Evolutionary conservation across 2,888 invertebrate species (phyloP).

Genomic region (Ectobius pallidus): DNA sequence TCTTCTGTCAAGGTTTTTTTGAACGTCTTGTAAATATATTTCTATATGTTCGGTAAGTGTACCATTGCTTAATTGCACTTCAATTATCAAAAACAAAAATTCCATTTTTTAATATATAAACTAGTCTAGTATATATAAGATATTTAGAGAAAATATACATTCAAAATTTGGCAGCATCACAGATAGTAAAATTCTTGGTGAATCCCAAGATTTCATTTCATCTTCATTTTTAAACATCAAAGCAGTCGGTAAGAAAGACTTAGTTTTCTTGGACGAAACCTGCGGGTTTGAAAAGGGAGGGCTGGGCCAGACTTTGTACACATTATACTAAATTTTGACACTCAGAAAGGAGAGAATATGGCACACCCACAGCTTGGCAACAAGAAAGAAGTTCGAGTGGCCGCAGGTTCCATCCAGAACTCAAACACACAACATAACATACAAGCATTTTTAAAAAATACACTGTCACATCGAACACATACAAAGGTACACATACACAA

Average conservation of each 20-base stretch:
- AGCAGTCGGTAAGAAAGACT: too few relatives aligned
- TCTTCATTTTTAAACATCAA: too few relatives aligned
- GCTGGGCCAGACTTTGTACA: too few relatives aligned
- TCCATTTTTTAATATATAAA: conserved; percentile 50
- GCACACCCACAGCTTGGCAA: conserved; percentile 23
- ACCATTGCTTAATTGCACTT: conserved; percentile 66
- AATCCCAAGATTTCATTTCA: conserved; percentile 42
- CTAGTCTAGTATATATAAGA: conserved; percentile 54
- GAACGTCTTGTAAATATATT: conserved; percentile 38
- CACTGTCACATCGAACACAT: conserved; percentile 33
- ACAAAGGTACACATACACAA: conserved; percentile 27
- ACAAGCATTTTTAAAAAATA: conserved; percentile 36
- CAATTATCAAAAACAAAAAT: conserved; percentile 59
- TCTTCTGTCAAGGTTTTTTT: conserved; percentile 16
- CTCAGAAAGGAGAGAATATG: not conserved
- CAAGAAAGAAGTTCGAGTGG: not conserved
- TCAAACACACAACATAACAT: conserved; percentile 36
- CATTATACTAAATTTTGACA: not conserved
- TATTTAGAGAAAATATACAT: conserved; percentile 66
- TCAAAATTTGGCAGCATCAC: conserved; percentile 65
- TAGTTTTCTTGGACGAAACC: too few relatives aligned
- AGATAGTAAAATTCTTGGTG: conserved; percentile 55
- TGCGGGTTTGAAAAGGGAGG: too few relatives aligned
- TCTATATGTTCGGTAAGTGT: conserved; percentile 38
- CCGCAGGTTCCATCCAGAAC: not conserved